These are phyloP conservation scores for Villa cingulata DNA, from an alignment of 2,888 invertebrate species.

Conservation along the genomic window DNA sequence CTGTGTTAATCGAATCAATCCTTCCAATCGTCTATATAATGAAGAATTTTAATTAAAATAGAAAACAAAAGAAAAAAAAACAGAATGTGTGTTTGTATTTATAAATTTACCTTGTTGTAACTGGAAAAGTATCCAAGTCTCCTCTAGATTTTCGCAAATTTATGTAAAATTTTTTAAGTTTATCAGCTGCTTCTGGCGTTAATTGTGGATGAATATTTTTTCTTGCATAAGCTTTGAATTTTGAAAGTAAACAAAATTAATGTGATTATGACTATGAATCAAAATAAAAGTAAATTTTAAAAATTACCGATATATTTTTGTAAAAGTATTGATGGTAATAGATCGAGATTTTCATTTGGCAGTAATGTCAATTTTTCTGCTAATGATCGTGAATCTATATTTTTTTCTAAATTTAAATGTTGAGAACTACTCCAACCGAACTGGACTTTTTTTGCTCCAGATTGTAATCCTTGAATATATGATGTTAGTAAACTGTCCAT, in stretches of 20 bases:
- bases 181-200: slow-evolving; percentile 52
- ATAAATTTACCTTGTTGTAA: slow-evolving; percentile 47
- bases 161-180: slow-evolving; percentile 67
- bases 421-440: slow-evolving; percentile 25
- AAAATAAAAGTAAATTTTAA: background rate
- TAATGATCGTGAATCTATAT: slow-evolving; percentile 34
- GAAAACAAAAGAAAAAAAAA: background rate
- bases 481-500: slow-evolving; percentile 27
- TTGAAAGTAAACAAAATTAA: background rate
- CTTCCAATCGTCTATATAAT: slow-evolving; percentile 62
- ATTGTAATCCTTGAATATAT: slow-evolving; percentile 69
- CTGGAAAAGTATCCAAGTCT: slow-evolving; percentile 54
- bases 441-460: slow-evolving; percentile 33
- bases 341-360: slow-evolving; percentile 49
- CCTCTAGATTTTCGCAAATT: slow-evolving; percentile 57
- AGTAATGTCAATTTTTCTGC: slow-evolving; percentile 27
- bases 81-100: too few relatives aligned
- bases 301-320: slow-evolving; percentile 61
- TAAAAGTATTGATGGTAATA: slow-evolving; percentile 60
- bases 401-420: slow-evolving; percentile 24
- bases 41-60: background rate
- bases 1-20: slow-evolving; percentile 70
- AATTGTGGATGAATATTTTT: slow-evolving; percentile 75
- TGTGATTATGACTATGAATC: background rate
- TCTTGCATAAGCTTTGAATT: slow-evolving; percentile 75